Evolutionary conservation across 2,797 vertebrate genomes (phyloP).

Genomic region (Lagodon rhomboides): DNA sequence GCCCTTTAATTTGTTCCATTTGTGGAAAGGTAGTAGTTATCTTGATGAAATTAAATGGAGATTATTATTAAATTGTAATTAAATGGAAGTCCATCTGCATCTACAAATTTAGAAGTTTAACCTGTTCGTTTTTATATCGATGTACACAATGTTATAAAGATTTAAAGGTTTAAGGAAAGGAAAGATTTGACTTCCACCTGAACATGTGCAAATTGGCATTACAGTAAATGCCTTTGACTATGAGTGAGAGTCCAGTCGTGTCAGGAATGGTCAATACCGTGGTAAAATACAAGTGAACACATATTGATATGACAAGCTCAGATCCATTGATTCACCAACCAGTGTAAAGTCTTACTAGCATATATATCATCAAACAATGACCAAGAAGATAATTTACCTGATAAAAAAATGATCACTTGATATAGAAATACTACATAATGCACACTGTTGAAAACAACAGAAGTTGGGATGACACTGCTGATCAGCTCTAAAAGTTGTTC

Average conservation of each 20-base stretch:
- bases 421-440: background rate
- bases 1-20: conserved; percentile 41
- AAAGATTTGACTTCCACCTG: no score
- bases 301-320: background rate
- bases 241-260: background rate
- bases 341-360: background rate
- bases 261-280: background rate
- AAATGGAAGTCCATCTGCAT: conserved; percentile 6
- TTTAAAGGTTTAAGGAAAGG: no score
- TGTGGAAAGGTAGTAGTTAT: conserved; percentile 19
- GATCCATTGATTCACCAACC: conserved; percentile 13
- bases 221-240: background rate
- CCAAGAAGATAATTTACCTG: background rate
- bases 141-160: background rate
- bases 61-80: conserved; percentile 9
- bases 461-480: background rate
- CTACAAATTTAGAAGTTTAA: background rate
- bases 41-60: background rate
- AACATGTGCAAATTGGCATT: background rate
- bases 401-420: background rate
- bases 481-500: background rate
- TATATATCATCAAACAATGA: background rate
- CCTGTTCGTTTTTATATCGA: background rate
- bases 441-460: background rate
- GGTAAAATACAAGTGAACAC: background rate